Evolutionary conservation across 1,140 invertebrate species (phyloP), one percentile per base, ranked within the genome.

Genomic region (Dysdera silvatica): DNA sequence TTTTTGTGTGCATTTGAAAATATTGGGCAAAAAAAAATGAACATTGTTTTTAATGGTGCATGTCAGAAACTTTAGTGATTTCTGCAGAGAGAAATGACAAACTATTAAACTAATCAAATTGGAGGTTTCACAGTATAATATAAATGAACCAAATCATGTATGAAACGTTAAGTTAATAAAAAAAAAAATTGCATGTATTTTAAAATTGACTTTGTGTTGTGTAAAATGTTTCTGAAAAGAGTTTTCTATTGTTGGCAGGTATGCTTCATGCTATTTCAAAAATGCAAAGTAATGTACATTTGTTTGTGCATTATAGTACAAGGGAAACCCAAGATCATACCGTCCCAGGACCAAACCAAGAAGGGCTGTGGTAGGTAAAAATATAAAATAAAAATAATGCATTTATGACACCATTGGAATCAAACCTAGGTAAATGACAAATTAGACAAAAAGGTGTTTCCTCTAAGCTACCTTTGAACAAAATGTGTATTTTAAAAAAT

Each of bases 341-440:
- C 12, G 20, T 14, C 8, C 16, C 14, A 55, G 29, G 1, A 3
- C 8, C 10, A 41, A 40, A 14, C 28, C 23, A 41, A 2, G 37
- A 2, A 6, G 14, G 16, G 3, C 8, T 16, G 24, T 23, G 4
- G 1, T 23, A 29, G 3, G 12, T 55, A 26, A 40, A 7, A 55
- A 14, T 40, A 55, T 40, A 40, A 8, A 40, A n/a, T 3, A 41
- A 23, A 37, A 37, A 37, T 24, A 5, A 20, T 20, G n/a, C n/a
- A n/a, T n/a, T n/a, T n/a, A n/a, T n/a, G n/a, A n/a, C n/a, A n/a
- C 26, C 8, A 67, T 62, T 49, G 61, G 28, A 40, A 65, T 23
- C 23, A 63, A 56, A 6, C n/a, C 32, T 18, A 45, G 24, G 20
- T n/a, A 20, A 37, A 35, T 10, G 29, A 52, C 7, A 47, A 45